Conservation (phyloP, 2,888 invertebrate genomes). For the Dendrolimus pini region DNA sequence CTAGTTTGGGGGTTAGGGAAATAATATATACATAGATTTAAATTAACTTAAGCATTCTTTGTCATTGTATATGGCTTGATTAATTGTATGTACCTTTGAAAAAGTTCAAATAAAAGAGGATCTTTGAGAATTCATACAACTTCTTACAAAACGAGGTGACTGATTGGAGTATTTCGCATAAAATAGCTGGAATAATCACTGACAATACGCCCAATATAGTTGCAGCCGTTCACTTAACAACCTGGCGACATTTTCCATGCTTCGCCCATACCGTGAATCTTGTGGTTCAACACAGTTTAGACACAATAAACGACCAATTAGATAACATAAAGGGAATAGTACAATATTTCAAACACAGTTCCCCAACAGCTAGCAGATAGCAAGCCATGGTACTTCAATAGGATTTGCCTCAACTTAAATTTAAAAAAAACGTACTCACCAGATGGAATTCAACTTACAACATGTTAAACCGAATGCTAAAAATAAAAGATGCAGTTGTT, state of each 20-base stretch:
- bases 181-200: slow-evolving; percentile 10
- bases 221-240: slow-evolving; percentile 13
- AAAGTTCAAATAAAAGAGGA: too few species aligned
- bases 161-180: slow-evolving; percentile 7
- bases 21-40: too few species aligned
- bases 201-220: slow-evolving; percentile 19
- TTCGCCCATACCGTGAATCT: slow-evolving; percentile 19
- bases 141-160: slow-evolving; percentile 4
- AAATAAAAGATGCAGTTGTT: slow-evolving; percentile 10
- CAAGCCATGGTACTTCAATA: slow-evolving; percentile 10
- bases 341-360: slow-evolving; percentile 14
- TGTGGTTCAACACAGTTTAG: slow-evolving; percentile 11
- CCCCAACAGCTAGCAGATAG: slow-evolving; percentile 6
- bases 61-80: too few species aligned
- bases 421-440: slow-evolving; percentile 11
- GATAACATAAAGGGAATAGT: slow-evolving; percentile 16
- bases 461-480: slow-evolving; percentile 9
- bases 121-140: too few species aligned
- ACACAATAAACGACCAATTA: slow-evolving; percentile 3
- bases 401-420: slow-evolving; percentile 9
- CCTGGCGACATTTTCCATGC: slow-evolving; percentile 18
- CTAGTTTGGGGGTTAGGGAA: too few species aligned
- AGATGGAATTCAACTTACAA: slow-evolving; percentile 14
- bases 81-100: too few species aligned
- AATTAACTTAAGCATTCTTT: too few species aligned